These are phyloP conservation scores for Nibea albiflora DNA, from an alignment of 2,113 vertebrate species.

Conservation along the genomic window DNA sequence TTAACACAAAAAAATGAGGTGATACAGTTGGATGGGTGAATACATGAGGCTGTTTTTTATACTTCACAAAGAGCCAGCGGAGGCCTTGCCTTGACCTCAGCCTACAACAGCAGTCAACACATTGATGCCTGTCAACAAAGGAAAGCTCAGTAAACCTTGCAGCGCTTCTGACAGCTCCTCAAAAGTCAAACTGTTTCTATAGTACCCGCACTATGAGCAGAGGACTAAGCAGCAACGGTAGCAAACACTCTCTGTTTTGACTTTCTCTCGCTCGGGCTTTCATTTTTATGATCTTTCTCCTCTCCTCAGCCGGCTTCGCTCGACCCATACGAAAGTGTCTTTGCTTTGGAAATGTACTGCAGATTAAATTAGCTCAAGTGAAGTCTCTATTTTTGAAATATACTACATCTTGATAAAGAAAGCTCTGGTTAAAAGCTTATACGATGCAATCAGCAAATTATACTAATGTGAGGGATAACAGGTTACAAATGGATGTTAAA, in stretches of 20 bases:
- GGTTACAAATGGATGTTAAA: slow-evolving; percentile 62
- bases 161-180: slow-evolving; percentile 63
- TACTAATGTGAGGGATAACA: slow-evolving; percentile 40
- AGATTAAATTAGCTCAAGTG: slow-evolving; percentile 51
- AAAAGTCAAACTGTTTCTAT: slow-evolving; percentile 65
- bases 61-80: slow-evolving; percentile 48
- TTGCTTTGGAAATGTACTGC: slow-evolving; percentile 42
- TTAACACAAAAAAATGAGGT: slow-evolving; percentile 36
- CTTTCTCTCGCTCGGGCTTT: slow-evolving; percentile 26
- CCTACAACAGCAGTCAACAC: slow-evolving; percentile 61
- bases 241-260: slow-evolving; percentile 36
- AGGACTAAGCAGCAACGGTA: slow-evolving; percentile 19
- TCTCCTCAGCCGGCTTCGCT: slow-evolving; percentile 33
- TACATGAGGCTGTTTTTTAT: slow-evolving; percentile 59
- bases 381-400: slow-evolving; percentile 59
- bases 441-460: slow-evolving; percentile 47
- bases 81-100: slow-evolving; percentile 73
- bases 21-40: slow-evolving; percentile 49
- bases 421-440: slow-evolving; percentile 19
- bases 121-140: slow-evolving; percentile 68
- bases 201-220: slow-evolving; percentile 32
- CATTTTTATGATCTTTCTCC: slow-evolving; percentile 18
- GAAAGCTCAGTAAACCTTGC: slow-evolving; percentile 58
- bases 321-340: slow-evolving; percentile 28
- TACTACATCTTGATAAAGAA: slow-evolving; percentile 27